Percentiles rank a stretch among this genome's conserved stretches.
Evolutionary conservation across 2,113 vertebrate species (phyloP).

Genomic region (Xenopus tropicalis): UCB_Xtro_10.0 CM004443.2:133071001-133071500

Average conservation of each 20-base stretch:
- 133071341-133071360: conserved; percentile 70
- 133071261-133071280: too few species aligned
- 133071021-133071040: too few species aligned
- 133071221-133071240: conserved; percentile 54
- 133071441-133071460: conserved; percentile 74
- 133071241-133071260: conserved; percentile 48
- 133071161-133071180: background rate
- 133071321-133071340: conserved; percentile 77
- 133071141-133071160: conserved; percentile 22
- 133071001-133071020: too few species aligned
- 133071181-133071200: conserved; percentile 10
- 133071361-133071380: conserved; percentile 81
- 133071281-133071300: conserved; percentile 59
- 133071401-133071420: conserved; percentile 76
- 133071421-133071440: conserved; percentile 81
- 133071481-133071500: conserved; percentile 85
- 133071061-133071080: too few species aligned
- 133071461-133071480: conserved; percentile 85
- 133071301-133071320: conserved; percentile 75
- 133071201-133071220: conserved; percentile 9
- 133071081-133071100: too few species aligned
- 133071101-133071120: background rate
- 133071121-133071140: conserved; percentile 12
- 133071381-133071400: conserved; percentile 78
- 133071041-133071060: too few species aligned